phyloP scores from a whole-genome alignment of 1,140 invertebrate species.

The Luehdorfia chinensis region DNA sequence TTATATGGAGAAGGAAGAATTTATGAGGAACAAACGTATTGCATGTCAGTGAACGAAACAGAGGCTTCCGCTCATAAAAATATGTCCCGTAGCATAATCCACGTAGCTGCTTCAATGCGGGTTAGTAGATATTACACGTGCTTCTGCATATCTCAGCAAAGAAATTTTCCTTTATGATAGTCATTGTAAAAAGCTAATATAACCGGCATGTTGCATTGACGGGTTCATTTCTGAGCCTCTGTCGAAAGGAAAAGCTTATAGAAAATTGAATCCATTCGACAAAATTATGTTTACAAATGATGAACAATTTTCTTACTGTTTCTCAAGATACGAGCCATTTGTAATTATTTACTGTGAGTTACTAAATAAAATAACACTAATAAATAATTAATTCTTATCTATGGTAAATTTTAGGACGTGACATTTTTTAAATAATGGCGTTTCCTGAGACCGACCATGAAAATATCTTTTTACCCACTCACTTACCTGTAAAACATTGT shows the following conservation, averaged over 20 bases:
- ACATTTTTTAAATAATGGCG: too few species aligned
- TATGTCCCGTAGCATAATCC: constrained; percentile 6
- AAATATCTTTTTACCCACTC: too few species aligned
- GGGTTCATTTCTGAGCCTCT: not conserved
- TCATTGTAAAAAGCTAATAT: constrained; percentile 16
- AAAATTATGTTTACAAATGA: too few species aligned
- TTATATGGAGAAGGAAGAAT: constrained; percentile 5
- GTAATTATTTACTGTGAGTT: too few species aligned
- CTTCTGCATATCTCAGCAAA: constrained; percentile 15
- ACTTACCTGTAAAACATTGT: too few species aligned
- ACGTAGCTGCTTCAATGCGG: constrained; percentile 9
- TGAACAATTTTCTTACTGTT: too few species aligned
- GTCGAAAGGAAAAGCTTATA: not conserved
- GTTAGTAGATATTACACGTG: constrained; percentile 16
- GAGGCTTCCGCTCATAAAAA: constrained; percentile 6
- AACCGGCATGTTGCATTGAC: constrained; percentile 4
- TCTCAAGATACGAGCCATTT: too few species aligned
- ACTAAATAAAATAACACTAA: too few species aligned
- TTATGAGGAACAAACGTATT: constrained; percentile 5
- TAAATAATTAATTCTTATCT: too few species aligned
- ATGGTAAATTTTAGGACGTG: too few species aligned
- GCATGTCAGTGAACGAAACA: not conserved
- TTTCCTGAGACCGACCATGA: too few species aligned
- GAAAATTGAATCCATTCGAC: not conserved
- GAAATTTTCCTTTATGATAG: constrained; percentile 12